Conservation (phyloP, 2,113 vertebrate species). For the Collichthys lucidus region DNA sequence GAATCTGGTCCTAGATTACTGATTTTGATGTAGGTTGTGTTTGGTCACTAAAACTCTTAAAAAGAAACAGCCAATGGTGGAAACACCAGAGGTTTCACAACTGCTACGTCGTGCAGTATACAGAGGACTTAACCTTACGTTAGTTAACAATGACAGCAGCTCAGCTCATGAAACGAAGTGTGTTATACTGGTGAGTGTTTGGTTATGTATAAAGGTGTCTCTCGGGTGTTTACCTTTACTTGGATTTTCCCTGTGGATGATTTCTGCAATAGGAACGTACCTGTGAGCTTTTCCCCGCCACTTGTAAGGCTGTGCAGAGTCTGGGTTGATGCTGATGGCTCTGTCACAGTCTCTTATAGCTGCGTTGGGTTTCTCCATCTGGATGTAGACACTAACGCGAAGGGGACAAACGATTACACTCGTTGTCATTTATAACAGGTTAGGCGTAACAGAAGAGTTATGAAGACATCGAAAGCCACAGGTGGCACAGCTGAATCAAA, state of each 20-base stretch:
- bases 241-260: background rate
- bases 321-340: slow-evolving; percentile 97
- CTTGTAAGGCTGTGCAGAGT: slow-evolving; percentile 98
- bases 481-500: background rate
- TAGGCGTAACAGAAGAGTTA: background rate
- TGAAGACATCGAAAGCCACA: background rate
- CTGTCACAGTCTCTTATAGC: slow-evolving; percentile 96
- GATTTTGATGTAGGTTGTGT: background rate
- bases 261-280: slow-evolving; percentile 70
- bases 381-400: slow-evolving; percentile 89
- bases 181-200: background rate
- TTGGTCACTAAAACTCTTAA: too few species aligned
- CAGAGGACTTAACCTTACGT: too few species aligned
- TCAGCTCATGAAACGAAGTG: background rate
- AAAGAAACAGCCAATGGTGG: background rate
- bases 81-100: too few species aligned
- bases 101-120: too few species aligned
- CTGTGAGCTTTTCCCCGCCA: slow-evolving; percentile 97
- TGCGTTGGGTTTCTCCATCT: slow-evolving; percentile 97
- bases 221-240: background rate
- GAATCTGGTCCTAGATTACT: too few species aligned
- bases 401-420: slow-evolving; percentile 6
- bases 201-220: background rate
- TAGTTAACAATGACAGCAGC: background rate
- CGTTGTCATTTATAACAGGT: background rate